Base-by-base conservation (phyloP, 2,888 invertebrate species). In the Steinernema scapterisci region DNA sequence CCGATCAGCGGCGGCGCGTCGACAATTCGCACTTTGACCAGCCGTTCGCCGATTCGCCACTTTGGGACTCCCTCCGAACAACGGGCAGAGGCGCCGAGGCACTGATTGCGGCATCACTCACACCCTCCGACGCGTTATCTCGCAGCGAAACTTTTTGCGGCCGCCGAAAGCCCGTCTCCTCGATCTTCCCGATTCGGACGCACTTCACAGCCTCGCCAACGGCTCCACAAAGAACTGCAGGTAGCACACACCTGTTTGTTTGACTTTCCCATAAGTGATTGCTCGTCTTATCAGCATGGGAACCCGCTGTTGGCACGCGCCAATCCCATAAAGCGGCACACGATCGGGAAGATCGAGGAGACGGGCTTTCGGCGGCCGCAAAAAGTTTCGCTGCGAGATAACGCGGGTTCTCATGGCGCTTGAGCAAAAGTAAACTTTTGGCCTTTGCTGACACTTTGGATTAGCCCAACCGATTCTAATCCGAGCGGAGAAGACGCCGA, bases 261-360 rank as follows among this genome's bases (percentile, higher is more conserved):
- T 63, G 63, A 63, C 63, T 63, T 63, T 63, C 63, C 63, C 63
- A 63, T 63, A 63, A 63, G 63, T 63, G 63, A 63, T 63, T 63
- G 63, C 63, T 13, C 54, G n/a, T 5, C 54, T 63, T 63, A 63
- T 63, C 63, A 63, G 27, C 63, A 63, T 63, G 63, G 63, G 63
- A 63, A 63, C 23, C 63, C 63, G 31, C 63, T 63, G 38, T 3
- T 38, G 63, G 25, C 63, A 63, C 63, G 63, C 63, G 63, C 63
- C 63, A 27, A 11, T 63, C 11, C 16, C 38, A 27, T 27, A 31
- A 16, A 63, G 38, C 38, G 38, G 38, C 38, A 38, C 38, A 38
- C 38, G 38, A 9, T n/a, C 38, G 38, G 38, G 9, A 38, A 38
- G 9, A 38, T n/a, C n/a, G n/a, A n/a, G n/a, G n/a, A n/a, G n/a